Evolutionary conservation across 2,113 vertebrate species (phyloP).

Genomic region (Lasiurus cinereus): DNA sequence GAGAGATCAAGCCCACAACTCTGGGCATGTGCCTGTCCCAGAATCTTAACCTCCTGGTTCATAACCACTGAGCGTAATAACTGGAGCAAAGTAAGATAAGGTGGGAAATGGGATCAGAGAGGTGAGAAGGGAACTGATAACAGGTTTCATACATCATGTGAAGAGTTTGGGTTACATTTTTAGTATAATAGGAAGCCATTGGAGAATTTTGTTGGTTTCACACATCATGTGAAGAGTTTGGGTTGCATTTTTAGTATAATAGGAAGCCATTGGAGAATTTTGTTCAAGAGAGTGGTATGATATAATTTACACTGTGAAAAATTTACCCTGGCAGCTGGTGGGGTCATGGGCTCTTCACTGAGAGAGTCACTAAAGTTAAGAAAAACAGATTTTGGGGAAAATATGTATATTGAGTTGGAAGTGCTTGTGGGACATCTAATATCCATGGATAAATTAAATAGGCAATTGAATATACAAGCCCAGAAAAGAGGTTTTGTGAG

Average conservation of each 20-base stretch:
- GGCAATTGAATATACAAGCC: slow-evolving; percentile 48
- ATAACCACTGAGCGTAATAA: too few species aligned
- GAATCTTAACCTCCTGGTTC: too few species aligned
- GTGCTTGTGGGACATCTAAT: slow-evolving; percentile 1
- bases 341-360: neutral
- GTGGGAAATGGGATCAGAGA: neutral
- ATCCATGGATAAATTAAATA: slow-evolving; percentile 62
- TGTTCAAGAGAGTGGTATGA: neutral
- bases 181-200: neutral
- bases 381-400: slow-evolving; percentile 7
- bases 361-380: neutral
- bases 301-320: neutral
- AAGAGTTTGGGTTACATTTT: neutral
- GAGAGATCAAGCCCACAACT: too few species aligned
- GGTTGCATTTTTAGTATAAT: neutral
- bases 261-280: neutral
- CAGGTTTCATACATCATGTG: too few species aligned
- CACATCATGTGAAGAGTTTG: neutral
- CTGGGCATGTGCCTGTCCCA: too few species aligned
- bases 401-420: slow-evolving; percentile 50
- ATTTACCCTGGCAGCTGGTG: neutral
- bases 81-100: neutral
- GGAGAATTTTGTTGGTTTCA: neutral
- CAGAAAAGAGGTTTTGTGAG: slow-evolving; percentile 67
- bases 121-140: neutral